Evolutionary conservation across 2,113 vertebrate genomes (phyloP).

Genomic region (Bubalus kerabau): DNA sequence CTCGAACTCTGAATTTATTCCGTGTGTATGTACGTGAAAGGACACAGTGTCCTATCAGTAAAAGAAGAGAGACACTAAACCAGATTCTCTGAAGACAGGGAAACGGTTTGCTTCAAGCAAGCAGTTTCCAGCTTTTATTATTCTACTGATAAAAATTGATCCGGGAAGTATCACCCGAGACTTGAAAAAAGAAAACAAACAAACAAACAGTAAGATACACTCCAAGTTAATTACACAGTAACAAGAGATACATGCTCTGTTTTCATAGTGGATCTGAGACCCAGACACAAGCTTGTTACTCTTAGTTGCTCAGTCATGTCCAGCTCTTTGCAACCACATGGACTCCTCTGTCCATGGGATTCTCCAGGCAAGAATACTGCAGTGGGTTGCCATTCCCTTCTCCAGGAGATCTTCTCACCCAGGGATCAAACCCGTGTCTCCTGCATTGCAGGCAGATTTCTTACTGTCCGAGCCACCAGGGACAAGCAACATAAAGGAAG

Average conservation of each 20-base stretch:
- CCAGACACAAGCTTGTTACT: background rate
- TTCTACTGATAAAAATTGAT: background rate
- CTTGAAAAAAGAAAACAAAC: background rate
- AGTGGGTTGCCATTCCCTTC: background rate
- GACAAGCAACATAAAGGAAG: background rate
- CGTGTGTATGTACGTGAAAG: background rate
- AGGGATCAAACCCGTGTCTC: background rate
- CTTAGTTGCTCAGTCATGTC: background rate
- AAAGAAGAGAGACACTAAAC: background rate
- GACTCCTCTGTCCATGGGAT: background rate
- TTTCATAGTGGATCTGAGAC: background rate
- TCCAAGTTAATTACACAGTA: background rate
- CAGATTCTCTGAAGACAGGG: background rate
- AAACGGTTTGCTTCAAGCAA: background rate
- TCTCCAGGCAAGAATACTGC: background rate
- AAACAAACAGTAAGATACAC: background rate
- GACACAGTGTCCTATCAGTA: rapidly evolving
- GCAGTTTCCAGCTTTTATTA: background rate
- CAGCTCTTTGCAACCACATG: background rate
- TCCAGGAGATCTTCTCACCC: background rate
- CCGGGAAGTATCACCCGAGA: background rate
- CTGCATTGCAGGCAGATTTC: background rate
- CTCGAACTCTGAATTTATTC: background rate
- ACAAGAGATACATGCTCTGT: too few relatives aligned
- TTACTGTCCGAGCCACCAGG: background rate